These are phyloP conservation scores for Battus philenor DNA, from an alignment of 1,140 invertebrate species.

Conservation along the genomic window DNA sequence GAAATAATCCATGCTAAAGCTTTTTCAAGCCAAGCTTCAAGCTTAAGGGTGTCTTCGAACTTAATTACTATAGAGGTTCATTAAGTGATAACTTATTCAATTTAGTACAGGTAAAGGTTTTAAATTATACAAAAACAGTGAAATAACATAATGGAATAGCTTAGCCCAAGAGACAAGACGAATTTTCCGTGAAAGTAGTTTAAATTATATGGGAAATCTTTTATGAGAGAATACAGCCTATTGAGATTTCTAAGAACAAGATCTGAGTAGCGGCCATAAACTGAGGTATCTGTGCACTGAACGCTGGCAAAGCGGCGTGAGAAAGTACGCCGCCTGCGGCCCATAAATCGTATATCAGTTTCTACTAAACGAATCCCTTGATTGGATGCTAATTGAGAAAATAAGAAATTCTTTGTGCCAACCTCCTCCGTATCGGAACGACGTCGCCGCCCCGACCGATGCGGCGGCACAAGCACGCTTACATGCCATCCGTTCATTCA, in stretches of 20 bases:
- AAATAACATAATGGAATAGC: too few relatives aligned
- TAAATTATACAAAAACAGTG: too few relatives aligned
- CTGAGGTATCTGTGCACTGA: constrained; percentile 29
- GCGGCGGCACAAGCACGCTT: constrained; percentile 25
- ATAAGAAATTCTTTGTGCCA: constrained; percentile 46
- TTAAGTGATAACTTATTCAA: too few relatives aligned
- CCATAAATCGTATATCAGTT: constrained; percentile 53
- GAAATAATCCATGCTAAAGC: too few relatives aligned
- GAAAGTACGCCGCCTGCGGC: constrained; percentile 41
- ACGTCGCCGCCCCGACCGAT: constrained; percentile 23
- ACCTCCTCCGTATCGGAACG: constrained; percentile 33
- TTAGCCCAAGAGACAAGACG: too few relatives aligned
- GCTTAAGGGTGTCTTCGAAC: too few relatives aligned
- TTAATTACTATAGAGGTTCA: too few relatives aligned
- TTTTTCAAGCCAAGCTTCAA: too few relatives aligned
- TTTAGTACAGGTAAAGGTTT: too few relatives aligned
- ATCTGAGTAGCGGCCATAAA: constrained; percentile 38
- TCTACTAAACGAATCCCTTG: constrained; percentile 59
- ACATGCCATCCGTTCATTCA: constrained; percentile 18
- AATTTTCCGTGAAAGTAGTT: too few relatives aligned
- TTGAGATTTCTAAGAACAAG: constrained; percentile 24
- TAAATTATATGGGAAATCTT: too few relatives aligned
- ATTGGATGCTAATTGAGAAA: constrained; percentile 64
- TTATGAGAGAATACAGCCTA: neutral
- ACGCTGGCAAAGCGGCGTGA: constrained; percentile 48